Base-by-base conservation (phyloP, 1,140 invertebrate species). In the Drosophila subobscura region DNA sequence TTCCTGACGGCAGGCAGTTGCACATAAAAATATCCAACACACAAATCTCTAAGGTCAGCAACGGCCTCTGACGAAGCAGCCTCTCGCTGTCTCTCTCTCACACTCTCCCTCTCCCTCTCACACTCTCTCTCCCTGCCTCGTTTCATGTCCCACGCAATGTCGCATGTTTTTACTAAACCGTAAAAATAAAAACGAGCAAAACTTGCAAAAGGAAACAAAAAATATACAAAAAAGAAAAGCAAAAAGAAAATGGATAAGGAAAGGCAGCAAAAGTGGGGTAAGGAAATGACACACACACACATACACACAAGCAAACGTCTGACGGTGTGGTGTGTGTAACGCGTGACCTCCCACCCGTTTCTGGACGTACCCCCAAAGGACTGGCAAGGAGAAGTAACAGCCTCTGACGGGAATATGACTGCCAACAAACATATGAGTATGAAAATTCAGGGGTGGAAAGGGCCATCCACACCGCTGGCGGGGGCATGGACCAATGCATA, bases 81-180 rank as follows among this genome's bases (percentile, higher is more conserved):
- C 16, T 20, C 16, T 20, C 29, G 52, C 49, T 49, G 7, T 16
- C 16, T 20, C 16, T 0, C 16, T 20, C 0, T n/a, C n/a, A n/a
- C n/a, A 2, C 22, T 4, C 66, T 37, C 16, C 29, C 6, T 10
- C 27, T 29, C 33, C 8, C 27, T 27, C n/a, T 16, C 22, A 2
- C n/a, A 2, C n/a, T 40, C 41, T 6, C 4, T 6, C 23, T 5
- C 37, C n/a, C 20, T 14, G 25, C 33, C 46, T 14, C 40, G 23
- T 23, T 33, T 51, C 33, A 37, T 37, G 33, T 10, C 33, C 33
- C 33, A 37, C 33, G 33, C 33, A 37, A 64, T 80, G 71, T 80
- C 72, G 60, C 61, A 74, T 79, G 77, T 74, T 79, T 59, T 79
- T 70, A 74, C 71, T 79, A 79, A 74, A 71, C 76, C 70, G 76